phyloP scores from a whole-genome alignment of 2,113 vertebrate species.

The Spea multiplicata region DNA sequence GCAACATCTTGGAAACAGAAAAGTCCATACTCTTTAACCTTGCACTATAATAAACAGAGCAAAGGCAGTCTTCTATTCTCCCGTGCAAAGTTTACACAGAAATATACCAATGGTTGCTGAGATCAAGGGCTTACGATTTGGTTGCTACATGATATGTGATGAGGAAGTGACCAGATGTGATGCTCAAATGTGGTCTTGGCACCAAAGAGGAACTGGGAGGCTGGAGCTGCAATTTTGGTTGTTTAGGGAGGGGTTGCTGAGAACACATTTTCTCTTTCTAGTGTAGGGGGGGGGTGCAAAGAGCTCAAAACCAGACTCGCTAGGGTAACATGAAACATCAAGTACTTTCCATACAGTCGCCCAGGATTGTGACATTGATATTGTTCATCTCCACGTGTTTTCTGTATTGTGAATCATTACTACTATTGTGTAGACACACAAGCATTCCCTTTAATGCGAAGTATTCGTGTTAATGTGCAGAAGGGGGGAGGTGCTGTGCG shows the following conservation, averaged over 20 bases:
- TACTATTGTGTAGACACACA: background rate
- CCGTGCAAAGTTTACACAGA: no score
- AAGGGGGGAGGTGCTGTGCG: background rate
- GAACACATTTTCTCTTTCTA: background rate
- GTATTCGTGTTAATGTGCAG: background rate
- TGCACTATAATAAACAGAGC: no score
- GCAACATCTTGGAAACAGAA: no score
- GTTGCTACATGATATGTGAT: background rate
- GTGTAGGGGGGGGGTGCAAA: background rate
- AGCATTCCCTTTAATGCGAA: background rate
- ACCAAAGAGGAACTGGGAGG: slow-evolving; percentile 17
- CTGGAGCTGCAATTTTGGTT: background rate
- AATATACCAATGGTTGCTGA: background rate
- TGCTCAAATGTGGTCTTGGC: slow-evolving; percentile 3
- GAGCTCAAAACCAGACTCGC: no score
- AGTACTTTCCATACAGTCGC: no score
- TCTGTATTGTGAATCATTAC: no score
- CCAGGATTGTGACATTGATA: no score
- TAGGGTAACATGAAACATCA: no score
- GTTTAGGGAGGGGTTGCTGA: slow-evolving; percentile 2
- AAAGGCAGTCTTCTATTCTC: no score
- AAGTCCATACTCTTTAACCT: no score
- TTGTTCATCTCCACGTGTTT: no score
- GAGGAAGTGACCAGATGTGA: slow-evolving; percentile 2
- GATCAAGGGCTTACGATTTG: background rate